phyloP scores from a whole-genome alignment of 2,888 invertebrate genomes.

The Papilio protenor region DNA sequence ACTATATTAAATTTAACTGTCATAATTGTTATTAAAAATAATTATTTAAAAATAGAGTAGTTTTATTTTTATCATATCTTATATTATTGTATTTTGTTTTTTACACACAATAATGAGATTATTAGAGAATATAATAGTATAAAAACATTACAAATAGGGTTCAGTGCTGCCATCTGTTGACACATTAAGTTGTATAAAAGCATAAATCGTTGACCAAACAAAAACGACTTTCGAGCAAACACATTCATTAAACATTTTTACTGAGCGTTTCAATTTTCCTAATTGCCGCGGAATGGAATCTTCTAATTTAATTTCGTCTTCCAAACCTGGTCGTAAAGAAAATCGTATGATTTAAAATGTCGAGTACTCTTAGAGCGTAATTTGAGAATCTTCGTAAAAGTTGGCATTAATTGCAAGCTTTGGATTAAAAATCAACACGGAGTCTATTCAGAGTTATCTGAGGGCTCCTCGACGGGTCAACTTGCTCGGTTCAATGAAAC shows the following conservation, averaged over 20 bases:
- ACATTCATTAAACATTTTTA: constrained; percentile 20
- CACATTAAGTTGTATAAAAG: background rate
- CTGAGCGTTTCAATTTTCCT: constrained; percentile 12
- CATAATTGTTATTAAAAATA: background rate
- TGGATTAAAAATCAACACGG: constrained; percentile 35
- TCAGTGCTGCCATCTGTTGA: background rate
- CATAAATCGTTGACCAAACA: background rate
- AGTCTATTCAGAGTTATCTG: constrained; percentile 18
- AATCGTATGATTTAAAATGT: constrained; percentile 31
- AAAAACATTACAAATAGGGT: background rate
- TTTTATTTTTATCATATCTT: no score
- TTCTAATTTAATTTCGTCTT: constrained; percentile 31
- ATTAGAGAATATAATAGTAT: background rate
- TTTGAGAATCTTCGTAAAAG: constrained; percentile 29
- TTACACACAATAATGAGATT: background rate
- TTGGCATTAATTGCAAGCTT: constrained; percentile 32
- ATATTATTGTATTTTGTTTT: no score
- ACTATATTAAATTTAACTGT: background rate
- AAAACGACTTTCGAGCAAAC: background rate
- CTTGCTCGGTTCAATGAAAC: background rate
- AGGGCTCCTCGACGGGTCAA: constrained; percentile 2
- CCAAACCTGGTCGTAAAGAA: background rate
- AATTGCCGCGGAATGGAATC: constrained; percentile 19
- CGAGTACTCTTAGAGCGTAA: constrained; percentile 25
- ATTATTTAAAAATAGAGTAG: background rate